These are phyloP conservation scores for Mystacides longicornis DNA, from an alignment of 2,888 invertebrate species.

Conservation along the genomic window DNA sequence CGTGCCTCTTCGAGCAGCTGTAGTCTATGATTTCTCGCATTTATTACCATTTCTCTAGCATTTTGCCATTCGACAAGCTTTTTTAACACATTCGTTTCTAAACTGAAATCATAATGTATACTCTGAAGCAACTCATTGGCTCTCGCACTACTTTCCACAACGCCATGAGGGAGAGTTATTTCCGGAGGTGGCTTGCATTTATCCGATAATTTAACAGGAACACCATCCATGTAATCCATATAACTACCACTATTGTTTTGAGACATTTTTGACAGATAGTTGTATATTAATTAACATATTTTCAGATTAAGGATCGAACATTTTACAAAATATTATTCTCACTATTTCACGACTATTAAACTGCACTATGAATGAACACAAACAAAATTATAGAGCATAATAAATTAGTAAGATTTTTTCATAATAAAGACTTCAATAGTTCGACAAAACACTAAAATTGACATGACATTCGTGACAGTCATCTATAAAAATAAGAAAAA, in stretches of 20 bases:
- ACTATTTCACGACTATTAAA: no score
- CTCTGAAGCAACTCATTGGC: conserved; percentile 39
- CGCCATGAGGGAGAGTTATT: conserved; percentile 47
- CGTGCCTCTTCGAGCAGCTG: conserved; percentile 52
- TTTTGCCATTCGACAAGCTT: conserved; percentile 66
- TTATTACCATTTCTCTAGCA: conserved; percentile 54
- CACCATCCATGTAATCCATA: conserved; percentile 71
- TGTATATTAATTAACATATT: conserved; percentile 1
- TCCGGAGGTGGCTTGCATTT: conserved; percentile 72
- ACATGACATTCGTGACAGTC: no score
- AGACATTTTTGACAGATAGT: conserved; percentile 15
- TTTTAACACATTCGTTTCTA: conserved; percentile 64
- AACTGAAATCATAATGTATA: conserved; percentile 59
- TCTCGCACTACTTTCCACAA: conserved; percentile 36
- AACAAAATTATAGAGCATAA: no score
- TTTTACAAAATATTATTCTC: no score
- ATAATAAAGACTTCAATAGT: no score
- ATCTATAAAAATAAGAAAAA: no score
- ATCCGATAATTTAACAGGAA: conserved; percentile 83
- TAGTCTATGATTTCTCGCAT: conserved; percentile 53
- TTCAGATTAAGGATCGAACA: no score
- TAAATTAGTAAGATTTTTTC: no score
- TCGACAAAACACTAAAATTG: no score
- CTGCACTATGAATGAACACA: not conserved
- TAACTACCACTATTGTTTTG: conserved; percentile 18